These are phyloP conservation scores for Marmota flaviventris DNA, from an alignment of 2,113 vertebrate genomes.

Conservation along the genomic window DNA sequence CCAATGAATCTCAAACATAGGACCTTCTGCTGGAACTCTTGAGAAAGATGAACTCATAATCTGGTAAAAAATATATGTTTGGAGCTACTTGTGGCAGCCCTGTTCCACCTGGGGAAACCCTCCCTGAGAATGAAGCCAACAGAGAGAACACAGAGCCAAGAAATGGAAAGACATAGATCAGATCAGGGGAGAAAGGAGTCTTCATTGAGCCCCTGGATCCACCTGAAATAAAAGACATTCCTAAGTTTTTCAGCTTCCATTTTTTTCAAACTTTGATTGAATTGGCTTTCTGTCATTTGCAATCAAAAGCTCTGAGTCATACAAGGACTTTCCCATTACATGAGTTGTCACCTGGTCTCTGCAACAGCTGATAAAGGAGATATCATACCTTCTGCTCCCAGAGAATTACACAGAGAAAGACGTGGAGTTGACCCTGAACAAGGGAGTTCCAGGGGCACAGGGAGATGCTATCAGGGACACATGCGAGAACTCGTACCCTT, in stretches of 20 bases:
- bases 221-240: neutral
- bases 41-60: neutral
- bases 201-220: neutral
- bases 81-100: neutral
- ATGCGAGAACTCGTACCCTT: neutral
- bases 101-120: neutral
- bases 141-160: neutral
- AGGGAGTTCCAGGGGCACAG: neutral
- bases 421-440: neutral
- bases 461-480: neutral
- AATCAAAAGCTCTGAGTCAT: neutral
- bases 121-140: neutral
- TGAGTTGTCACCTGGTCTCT: neutral
- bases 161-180: neutral
- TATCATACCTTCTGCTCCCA: neutral
- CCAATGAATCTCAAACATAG: neutral
- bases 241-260: neutral
- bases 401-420: neutral
- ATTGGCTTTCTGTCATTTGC: neutral
- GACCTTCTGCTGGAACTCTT: neutral
- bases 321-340: neutral
- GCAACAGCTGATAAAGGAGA: neutral
- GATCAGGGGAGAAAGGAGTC: neutral
- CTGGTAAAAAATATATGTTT: neutral
- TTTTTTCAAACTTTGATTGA: neutral